phyloP scores from a whole-genome alignment of 2,888 invertebrate genomes.

The Noctua pronuba region DNA sequence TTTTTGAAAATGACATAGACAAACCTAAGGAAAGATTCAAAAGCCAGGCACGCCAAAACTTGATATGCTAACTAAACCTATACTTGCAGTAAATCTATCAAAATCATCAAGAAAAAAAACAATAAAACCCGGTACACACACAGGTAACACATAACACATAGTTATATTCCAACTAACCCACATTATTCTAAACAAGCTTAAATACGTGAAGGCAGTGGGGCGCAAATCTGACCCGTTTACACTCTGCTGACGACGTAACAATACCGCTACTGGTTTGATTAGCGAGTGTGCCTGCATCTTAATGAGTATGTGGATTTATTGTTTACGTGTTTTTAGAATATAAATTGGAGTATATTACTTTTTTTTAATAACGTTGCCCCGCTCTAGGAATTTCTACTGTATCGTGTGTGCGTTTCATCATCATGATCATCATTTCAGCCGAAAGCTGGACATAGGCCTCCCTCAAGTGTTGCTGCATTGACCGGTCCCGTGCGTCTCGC shows the following conservation, averaged over 20 bases:
- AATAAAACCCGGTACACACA: neutral
- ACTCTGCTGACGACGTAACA: slow-evolving; percentile 54
- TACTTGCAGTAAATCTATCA: neutral
- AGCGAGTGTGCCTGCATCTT: slow-evolving; percentile 20
- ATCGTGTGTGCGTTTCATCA: too few species aligned
- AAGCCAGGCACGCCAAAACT: neutral
- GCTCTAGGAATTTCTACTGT: too few species aligned
- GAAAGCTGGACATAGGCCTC: too few species aligned
- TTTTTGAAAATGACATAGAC: neutral
- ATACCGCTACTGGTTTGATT: slow-evolving; percentile 57
- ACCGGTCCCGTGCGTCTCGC: too few species aligned
- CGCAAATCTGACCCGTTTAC: slow-evolving; percentile 64
- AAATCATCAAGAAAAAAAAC: neutral
- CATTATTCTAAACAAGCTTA: slow-evolving; percentile 44
- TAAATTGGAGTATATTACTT: too few species aligned
- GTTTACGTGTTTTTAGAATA: neutral
- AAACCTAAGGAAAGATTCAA: neutral
- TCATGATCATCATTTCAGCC: too few species aligned
- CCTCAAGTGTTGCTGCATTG: too few species aligned
- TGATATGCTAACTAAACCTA: neutral
- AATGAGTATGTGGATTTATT: slow-evolving; percentile 12
- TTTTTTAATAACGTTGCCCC: too few species aligned
- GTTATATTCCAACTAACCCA: slow-evolving; percentile 26
- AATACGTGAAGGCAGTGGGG: slow-evolving; percentile 45
- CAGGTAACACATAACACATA: neutral